phyloP scores from a whole-genome alignment of 2,113 vertebrate species.

The Orientallactaga bullata region DNA sequence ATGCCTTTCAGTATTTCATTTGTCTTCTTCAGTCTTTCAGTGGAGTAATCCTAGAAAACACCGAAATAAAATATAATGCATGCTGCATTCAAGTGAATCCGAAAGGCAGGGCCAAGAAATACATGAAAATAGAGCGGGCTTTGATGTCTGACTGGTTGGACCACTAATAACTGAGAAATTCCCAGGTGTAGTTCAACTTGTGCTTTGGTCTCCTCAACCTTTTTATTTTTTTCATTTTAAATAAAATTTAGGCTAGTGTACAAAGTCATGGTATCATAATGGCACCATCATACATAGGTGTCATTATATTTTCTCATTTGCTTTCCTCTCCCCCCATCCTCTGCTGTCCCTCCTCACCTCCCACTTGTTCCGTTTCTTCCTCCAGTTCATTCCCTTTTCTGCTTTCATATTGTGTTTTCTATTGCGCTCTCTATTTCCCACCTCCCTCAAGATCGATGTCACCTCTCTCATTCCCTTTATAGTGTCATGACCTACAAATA shows the following conservation, averaged over 20 bases:
- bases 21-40: conserved; percentile 98
- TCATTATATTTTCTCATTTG: not conserved
- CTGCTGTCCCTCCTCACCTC: not conserved
- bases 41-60: conserved; percentile 94
- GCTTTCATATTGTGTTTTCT: not conserved
- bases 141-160: not conserved
- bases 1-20: conserved; percentile 98
- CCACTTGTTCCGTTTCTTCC: not conserved
- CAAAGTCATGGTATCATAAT: not conserved
- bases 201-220: not conserved
- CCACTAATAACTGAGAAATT: not conserved
- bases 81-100: not conserved
- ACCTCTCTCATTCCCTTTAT: not conserved
- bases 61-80: conserved; percentile 57
- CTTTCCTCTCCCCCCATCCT: too few species aligned
- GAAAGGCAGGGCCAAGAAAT: not conserved
- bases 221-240: not conserved
- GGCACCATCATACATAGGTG: not conserved
- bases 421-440: not conserved
- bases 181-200: not conserved
- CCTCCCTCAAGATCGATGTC: not conserved
- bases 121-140: not conserved
- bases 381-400: not conserved
- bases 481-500: not conserved
- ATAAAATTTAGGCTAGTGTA: too few species aligned